These are phyloP conservation scores for Acipenser transmontanus DNA, from an alignment of 2,797 vertebrate species.

Conservation along the genomic window DNA sequence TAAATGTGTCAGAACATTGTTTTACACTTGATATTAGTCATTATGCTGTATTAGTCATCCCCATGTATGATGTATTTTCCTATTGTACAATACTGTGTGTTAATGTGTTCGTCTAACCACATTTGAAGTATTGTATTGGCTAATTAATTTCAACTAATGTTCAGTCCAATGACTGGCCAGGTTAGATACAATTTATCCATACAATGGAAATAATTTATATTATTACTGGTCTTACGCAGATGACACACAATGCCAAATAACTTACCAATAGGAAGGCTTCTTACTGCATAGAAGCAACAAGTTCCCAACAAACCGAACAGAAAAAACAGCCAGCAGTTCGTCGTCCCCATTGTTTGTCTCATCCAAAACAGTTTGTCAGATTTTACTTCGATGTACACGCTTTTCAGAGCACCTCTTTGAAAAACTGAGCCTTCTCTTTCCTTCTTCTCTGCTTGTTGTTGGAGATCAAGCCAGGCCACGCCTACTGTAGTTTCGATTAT, in stretches of 20 bases:
- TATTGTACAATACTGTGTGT: neutral
- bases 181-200: constrained; percentile 5
- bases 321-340: constrained; percentile 16
- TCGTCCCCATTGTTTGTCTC: constrained; percentile 10
- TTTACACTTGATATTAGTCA: no score
- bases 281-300: constrained; percentile 13
- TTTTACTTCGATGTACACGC: no score
- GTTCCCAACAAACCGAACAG: constrained; percentile 8
- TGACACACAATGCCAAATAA: constrained; percentile 1
- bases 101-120: neutral
- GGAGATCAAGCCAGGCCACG: no score
- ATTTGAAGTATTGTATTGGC: no score
- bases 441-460: no score
- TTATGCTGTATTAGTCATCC: no score
- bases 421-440: no score
- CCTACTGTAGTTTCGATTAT: no score
- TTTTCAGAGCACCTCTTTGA: no score
- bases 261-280: constrained; percentile 35
- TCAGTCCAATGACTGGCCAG: no score
- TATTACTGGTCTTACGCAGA: neutral
- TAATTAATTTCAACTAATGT: neutral
- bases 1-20: no score
- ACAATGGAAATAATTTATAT: neutral
- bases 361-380: neutral
- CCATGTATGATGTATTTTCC: no score